phyloP scores from a whole-genome alignment of 2,797 vertebrate species.

The Sarcophilus harrisii region DNA sequence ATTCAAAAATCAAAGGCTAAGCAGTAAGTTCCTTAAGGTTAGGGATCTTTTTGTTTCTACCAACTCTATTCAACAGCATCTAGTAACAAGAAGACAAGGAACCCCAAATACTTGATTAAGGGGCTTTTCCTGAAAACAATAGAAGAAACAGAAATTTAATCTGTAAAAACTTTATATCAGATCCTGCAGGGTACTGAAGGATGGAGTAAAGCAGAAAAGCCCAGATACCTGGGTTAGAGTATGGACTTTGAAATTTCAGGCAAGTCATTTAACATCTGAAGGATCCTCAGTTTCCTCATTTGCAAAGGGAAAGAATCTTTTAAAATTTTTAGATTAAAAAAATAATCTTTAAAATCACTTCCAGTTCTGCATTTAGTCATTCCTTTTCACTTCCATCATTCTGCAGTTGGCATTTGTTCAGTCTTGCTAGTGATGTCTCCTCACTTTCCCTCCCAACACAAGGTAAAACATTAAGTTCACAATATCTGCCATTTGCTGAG shows the following conservation, averaged over 20 bases:
- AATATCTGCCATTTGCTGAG: neutral
- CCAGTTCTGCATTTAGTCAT: neutral
- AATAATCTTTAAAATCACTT: neutral
- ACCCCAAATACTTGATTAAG: neutral
- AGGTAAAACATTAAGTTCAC: constrained; percentile 20
- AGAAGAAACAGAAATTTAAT: neutral
- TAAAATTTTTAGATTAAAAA: neutral
- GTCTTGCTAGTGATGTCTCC: neutral
- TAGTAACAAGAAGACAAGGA: neutral
- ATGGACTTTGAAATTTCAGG: neutral
- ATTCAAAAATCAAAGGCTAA: neutral
- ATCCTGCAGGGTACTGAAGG: neutral
- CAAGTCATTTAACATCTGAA: neutral
- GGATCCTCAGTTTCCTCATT: neutral
- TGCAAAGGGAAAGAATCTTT: neutral
- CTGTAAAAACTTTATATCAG: neutral
- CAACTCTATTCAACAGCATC: neutral
- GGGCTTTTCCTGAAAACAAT: neutral
- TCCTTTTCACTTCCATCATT: neutral
- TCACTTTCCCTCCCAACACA: neutral
- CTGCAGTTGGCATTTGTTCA: neutral
- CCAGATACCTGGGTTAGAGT: neutral
- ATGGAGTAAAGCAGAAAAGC: neutral
- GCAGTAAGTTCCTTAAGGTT: neutral
- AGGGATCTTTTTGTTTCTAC: neutral